Conservation (phyloP, 2,888 invertebrate species). For the Epirrhoe alternata region DNA sequence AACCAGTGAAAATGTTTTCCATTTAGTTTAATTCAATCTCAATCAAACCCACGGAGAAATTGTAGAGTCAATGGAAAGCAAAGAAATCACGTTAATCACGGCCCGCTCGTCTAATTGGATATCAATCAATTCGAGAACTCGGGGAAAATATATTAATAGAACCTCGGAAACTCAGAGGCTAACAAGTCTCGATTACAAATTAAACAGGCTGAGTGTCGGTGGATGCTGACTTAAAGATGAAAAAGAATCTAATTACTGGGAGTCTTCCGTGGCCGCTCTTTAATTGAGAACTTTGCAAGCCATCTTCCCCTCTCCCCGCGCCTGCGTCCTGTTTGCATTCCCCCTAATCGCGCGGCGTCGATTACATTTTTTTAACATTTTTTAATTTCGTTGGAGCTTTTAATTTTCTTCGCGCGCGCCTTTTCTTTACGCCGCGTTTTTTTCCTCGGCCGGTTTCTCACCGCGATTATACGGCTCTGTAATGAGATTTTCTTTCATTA, state of each 20-base stretch:
- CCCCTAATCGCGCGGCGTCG: conserved; percentile 78
- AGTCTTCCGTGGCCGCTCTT: conserved; percentile 76
- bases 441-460: conserved; percentile 76
- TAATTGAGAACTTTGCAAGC: conserved; percentile 79
- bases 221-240: conserved; percentile 79
- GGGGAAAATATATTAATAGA: conserved; percentile 76
- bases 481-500: conserved; percentile 86
- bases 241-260: conserved; percentile 83
- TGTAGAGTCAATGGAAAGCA: conserved; percentile 43
- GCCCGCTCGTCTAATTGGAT: conserved; percentile 60
- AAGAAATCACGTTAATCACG: conserved; percentile 54
- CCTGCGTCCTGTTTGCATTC: conserved; percentile 71
- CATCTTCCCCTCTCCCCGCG: conserved; percentile 39
- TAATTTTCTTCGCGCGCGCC: conserved; percentile 82
- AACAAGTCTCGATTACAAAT: conserved; percentile 84
- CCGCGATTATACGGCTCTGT: conserved; percentile 80
- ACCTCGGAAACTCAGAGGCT: conserved; percentile 63
- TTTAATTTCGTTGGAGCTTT: conserved; percentile 83
- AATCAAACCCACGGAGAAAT: conserved; percentile 40
- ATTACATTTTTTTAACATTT: conserved; percentile 84
- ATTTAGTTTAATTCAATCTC: conserved; percentile 37
- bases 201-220: conserved; percentile 78
- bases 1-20: conserved; percentile 35
- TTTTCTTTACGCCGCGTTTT: conserved; percentile 74
- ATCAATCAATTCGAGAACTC: conserved; percentile 68